A percentile compares a stretch with the other conserved stretches of the same genome.
phyloP scores from a whole-genome alignment of 92 coral and sea anemone species.

The Actinostola sp. region DNA sequence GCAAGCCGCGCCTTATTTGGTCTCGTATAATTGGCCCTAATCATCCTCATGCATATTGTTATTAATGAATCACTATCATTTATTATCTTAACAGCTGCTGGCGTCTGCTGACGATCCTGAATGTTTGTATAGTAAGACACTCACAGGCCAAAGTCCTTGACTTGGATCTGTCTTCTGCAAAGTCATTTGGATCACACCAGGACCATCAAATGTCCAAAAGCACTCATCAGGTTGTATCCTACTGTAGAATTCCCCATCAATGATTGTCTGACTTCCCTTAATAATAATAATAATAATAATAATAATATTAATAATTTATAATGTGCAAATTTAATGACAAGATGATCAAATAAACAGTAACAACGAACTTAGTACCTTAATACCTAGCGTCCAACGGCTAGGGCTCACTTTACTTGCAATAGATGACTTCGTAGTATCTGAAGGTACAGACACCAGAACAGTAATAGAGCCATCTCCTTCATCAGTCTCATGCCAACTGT shows the following conservation, averaged over 20 bases:
- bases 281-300: no score
- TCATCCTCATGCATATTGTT: no score
- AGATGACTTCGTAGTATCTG: slow-evolving; percentile 57
- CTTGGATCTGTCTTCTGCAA: slow-evolving; percentile 77
- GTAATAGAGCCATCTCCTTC: slow-evolving; percentile 71
- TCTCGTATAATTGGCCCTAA: no score
- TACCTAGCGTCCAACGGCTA: slow-evolving; percentile 69
- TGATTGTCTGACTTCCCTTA: slow-evolving; percentile 63
- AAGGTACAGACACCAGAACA: slow-evolving; percentile 77
- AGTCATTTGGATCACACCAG: slow-evolving; percentile 79
- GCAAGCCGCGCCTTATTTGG: no score
- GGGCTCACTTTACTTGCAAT: slow-evolving; percentile 65
- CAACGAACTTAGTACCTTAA: no score
- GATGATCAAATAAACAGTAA: no score
- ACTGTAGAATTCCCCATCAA: slow-evolving; percentile 79
- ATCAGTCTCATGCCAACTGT: slow-evolving; percentile 85
- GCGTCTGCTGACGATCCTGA: no score
- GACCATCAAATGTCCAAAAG: slow-evolving; percentile 87
- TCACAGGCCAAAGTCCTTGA: slow-evolving; percentile 87
- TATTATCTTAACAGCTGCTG: no score
- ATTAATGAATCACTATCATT: no score
- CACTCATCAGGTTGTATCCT: slow-evolving; percentile 76
- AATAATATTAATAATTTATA: no score
- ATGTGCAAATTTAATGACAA: no score
- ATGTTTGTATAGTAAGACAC: slow-evolving; percentile 1